phyloP scores from a whole-genome alignment of 2,113 vertebrate species.

The Microtus pennsylvanicus region DNA sequence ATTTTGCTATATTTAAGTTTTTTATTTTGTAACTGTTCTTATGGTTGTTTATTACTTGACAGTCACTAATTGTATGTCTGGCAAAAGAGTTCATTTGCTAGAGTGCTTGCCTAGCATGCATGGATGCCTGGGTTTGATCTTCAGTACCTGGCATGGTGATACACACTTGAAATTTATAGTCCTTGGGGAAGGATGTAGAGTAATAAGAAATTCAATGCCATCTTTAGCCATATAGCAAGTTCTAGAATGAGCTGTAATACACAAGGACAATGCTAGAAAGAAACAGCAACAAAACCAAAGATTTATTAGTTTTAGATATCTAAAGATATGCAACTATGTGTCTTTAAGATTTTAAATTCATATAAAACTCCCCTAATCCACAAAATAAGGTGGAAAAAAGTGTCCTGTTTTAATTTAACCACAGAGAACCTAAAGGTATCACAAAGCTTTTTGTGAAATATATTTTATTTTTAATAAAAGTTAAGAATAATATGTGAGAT shows the following conservation, averaged over 20 bases:
- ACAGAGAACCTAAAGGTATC: not conserved
- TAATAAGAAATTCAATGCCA: not conserved
- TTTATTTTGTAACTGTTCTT: not conserved
- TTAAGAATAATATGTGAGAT: not conserved
- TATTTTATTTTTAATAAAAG: not conserved
- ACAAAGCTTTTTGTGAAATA: not conserved
- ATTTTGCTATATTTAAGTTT: not conserved
- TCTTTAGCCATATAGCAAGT: not conserved
- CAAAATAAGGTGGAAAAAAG: not conserved
- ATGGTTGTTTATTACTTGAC: not conserved
- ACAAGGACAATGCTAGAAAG: not conserved
- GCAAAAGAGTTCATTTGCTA: not conserved
- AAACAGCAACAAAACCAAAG: not conserved
- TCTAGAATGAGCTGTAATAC: not conserved
- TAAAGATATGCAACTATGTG: not conserved
- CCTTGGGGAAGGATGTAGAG: no score
- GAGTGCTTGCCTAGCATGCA: not conserved
- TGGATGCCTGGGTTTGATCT: not conserved
- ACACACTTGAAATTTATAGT: not conserved
- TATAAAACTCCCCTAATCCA: not conserved
- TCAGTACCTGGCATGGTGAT: no score
- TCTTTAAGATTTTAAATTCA: not conserved
- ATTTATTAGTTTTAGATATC: constrained; percentile 8
- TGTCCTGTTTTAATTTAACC: not conserved
- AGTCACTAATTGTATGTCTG: not conserved